Evolutionary conservation across 2,797 vertebrate species (phyloP), one percentile per base, ranked within the genome.

Genomic region (Amblyraja radiata): DNA sequence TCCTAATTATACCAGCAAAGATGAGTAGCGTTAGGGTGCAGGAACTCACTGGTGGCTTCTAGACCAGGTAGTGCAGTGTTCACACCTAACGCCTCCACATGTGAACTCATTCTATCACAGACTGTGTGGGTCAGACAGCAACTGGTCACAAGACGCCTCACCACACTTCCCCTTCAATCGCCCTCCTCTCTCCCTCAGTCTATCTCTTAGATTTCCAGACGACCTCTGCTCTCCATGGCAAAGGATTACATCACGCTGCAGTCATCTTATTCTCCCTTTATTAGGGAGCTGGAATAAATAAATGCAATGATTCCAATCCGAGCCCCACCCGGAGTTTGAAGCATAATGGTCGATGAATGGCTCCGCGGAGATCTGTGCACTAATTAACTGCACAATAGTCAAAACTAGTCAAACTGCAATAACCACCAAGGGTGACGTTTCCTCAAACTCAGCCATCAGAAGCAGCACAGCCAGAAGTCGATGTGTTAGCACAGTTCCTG

Each of bases 231-330:
- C 16, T 68, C 84, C 84, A 88, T 65, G 61, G 46, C 32, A 65
- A 88, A 88, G 84, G 32, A 88, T 88, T 68, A 88, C 84, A 68
- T 88, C 84, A 88, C 68, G 84, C 6, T 2, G 84, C 84, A 32
- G 65, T 88, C 65, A 88, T 88, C 84, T 68, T 68, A 68, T 21
- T 68, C n/a, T 88, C 68, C 84, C 65, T 88, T 32, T 68, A 36
- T 65, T 88, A 88, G 18, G 84, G 68, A 88, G 61, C 23, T 23
- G 2, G 21, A 88, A 88, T 88, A 88, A 88, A 88, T 88, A 36
- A 88, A 68, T 88, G 2, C 84, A 65, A 68, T 88, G 61, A n/a
- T 36, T 36, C 84, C 32, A 65, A 68, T 32, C 63, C 14, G 65
- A 65, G 32, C 61, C 14, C 6, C 61, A 32, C 61, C 63, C n/a